phyloP scores from a whole-genome alignment of 2,888 invertebrate species.

The Phalera bucephala region DNA sequence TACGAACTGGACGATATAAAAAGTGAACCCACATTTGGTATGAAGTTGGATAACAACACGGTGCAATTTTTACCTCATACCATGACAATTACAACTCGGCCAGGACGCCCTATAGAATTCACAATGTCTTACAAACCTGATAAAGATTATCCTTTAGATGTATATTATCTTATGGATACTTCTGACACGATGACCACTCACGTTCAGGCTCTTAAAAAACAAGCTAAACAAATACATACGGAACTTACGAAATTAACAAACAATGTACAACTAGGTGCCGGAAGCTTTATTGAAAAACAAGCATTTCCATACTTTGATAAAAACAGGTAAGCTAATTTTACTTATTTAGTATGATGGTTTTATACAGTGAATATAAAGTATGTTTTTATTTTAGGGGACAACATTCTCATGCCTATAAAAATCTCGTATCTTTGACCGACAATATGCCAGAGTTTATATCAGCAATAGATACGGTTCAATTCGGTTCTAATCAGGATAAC shows the following conservation, averaged over 20 bases:
- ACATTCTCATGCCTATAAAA: slow-evolving; percentile 79
- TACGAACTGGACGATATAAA: not conserved
- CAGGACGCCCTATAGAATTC: slow-evolving; percentile 63
- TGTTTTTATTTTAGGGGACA: no score
- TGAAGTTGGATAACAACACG: slow-evolving; percentile 3
- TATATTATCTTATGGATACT: slow-evolving; percentile 93
- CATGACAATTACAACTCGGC: slow-evolving; percentile 70
- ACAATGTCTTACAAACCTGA: slow-evolving; percentile 84
- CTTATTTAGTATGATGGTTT: not conserved
- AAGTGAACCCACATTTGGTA: slow-evolving; percentile 23
- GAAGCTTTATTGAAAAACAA: slow-evolving; percentile 88
- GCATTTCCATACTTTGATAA: slow-evolving; percentile 82
- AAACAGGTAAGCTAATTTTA: slow-evolving; percentile 36
- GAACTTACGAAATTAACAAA: slow-evolving; percentile 82
- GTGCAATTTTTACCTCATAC: slow-evolving; percentile 83
- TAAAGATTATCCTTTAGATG: slow-evolving; percentile 89
- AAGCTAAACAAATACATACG: slow-evolving; percentile 72
- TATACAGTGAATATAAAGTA: not conserved
- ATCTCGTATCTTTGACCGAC: slow-evolving; percentile 86
- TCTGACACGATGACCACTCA: slow-evolving; percentile 88
- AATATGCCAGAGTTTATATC: slow-evolving; percentile 69
- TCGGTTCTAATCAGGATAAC: slow-evolving; percentile 84
- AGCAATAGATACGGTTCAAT: slow-evolving; percentile 12
- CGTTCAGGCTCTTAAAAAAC: slow-evolving; percentile 70
- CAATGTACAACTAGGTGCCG: slow-evolving; percentile 86